These are phyloP conservation scores for Rhopalosiphum nymphaeae DNA, from an alignment of 2,888 invertebrate species.

Conservation along the genomic window DNA sequence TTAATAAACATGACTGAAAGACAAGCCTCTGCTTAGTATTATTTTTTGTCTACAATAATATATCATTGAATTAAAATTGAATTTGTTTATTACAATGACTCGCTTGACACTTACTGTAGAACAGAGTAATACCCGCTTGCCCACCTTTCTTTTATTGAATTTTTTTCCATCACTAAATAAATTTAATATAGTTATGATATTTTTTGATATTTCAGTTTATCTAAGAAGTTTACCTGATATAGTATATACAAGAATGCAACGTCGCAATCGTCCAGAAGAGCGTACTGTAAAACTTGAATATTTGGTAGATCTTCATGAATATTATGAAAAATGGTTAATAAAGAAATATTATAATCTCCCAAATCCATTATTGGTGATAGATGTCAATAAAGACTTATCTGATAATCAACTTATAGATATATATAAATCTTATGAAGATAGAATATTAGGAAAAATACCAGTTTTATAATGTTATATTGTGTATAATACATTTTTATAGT, in stretches of 20 bases:
- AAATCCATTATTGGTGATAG: slow-evolving; percentile 69
- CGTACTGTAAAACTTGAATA: slow-evolving; percentile 70
- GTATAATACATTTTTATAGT: not conserved
- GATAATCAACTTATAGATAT: slow-evolving; percentile 54
- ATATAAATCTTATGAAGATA: slow-evolving; percentile 60
- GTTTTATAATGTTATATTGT: not conserved
- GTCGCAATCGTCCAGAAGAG: slow-evolving; percentile 71
- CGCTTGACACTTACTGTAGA: too few relatives aligned
- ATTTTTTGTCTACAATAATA: too few relatives aligned
- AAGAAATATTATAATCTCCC: slow-evolving; percentile 66
- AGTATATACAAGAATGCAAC: slow-evolving; percentile 70
- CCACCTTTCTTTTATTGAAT: too few relatives aligned
- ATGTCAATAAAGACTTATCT: slow-evolving; percentile 70
- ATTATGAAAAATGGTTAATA: slow-evolving; percentile 72
- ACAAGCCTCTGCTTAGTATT: too few relatives aligned
- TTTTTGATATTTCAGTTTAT: slow-evolving; percentile 69
- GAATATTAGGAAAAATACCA: slow-evolving; percentile 63
- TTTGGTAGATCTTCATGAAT: slow-evolving; percentile 70
- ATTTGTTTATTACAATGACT: too few relatives aligned
- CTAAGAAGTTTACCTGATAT: slow-evolving; percentile 71
- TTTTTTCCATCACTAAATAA: not conserved
- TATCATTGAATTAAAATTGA: too few relatives aligned
- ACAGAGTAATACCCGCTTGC: too few relatives aligned
- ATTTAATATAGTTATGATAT: not conserved
- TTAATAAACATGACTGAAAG: too few relatives aligned